Conservation (phyloP, 2,888 invertebrate species). For the Anarsia innoxiella region DNA sequence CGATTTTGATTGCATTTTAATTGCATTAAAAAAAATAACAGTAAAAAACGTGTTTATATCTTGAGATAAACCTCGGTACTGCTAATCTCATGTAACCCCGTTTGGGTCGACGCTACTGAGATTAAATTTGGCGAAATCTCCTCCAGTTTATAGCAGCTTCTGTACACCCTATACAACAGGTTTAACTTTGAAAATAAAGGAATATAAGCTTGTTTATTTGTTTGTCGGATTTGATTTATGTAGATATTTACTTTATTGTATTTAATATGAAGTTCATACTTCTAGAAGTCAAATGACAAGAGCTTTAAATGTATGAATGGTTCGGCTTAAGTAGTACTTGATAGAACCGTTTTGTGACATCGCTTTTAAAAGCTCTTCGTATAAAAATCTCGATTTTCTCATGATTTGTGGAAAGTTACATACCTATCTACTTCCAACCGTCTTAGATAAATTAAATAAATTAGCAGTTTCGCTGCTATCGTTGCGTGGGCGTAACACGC, state of each 20-base stretch:
- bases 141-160: slow-evolving; percentile 32
- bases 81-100: slow-evolving; percentile 15
- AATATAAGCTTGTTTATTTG: background rate
- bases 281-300: too few relatives aligned
- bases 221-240: too few relatives aligned
- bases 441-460: too few relatives aligned
- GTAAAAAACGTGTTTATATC: too few relatives aligned
- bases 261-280: too few relatives aligned
- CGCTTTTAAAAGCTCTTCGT: too few relatives aligned
- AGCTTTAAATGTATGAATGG: background rate
- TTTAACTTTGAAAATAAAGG: slow-evolving; percentile 12
- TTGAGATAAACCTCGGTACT: slow-evolving; percentile 20
- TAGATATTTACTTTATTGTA: too few relatives aligned
- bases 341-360: background rate
- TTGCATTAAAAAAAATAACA: background rate
- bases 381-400: too few relatives aligned
- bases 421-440: too few relatives aligned
- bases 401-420: too few relatives aligned
- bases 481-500: too few relatives aligned
- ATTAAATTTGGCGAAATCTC: slow-evolving; percentile 54
- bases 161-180: slow-evolving; percentile 30
- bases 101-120: slow-evolving; percentile 28
- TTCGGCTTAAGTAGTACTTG: background rate
- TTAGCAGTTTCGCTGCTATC: too few relatives aligned
- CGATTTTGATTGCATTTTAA: background rate